Percentiles rank a stretch among this genome's conserved stretches.
Conservation (phyloP, 2,797 vertebrate species). For the Lindbergichthys nudifrons region DNA sequence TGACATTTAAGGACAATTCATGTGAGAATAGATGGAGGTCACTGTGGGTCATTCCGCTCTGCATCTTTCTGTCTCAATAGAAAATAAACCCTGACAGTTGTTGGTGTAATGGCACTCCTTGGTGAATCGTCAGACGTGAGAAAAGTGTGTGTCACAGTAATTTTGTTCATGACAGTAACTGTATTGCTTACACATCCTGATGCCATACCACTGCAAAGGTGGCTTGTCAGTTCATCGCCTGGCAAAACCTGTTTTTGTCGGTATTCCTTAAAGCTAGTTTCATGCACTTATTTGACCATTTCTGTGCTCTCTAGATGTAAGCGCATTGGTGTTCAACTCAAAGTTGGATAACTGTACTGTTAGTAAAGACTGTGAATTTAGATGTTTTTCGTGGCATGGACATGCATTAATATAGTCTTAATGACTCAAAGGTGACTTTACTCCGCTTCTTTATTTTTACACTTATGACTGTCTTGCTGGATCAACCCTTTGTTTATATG, state of each 20-base stretch:
- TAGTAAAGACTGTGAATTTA: constrained; percentile 93
- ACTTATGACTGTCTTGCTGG: constrained; percentile 88
- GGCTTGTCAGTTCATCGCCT: constrained; percentile 90
- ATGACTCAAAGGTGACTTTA: constrained; percentile 82
- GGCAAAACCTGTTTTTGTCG: constrained; percentile 89
- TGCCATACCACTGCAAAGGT: constrained; percentile 86
- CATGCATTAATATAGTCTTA: constrained; percentile 94
- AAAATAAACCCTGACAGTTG: constrained; percentile 51
- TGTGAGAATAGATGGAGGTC: constrained; percentile 51
- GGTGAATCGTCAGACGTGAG: constrained; percentile 68
- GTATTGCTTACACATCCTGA: constrained; percentile 87
- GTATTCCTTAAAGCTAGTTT: constrained; percentile 90
- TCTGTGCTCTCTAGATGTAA: constrained; percentile 96
- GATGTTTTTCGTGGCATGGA: constrained; percentile 97
- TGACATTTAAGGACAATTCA: constrained; percentile 61
- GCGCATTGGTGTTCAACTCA: constrained; percentile 94
- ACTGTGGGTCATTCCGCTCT: constrained; percentile 48
- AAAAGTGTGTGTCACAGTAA: constrained; percentile 72
- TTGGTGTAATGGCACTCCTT: constrained; percentile 63
- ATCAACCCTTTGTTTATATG: constrained; percentile 90
- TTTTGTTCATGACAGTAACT: constrained; percentile 74
- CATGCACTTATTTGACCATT: constrained; percentile 95
- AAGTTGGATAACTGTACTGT: constrained; percentile 93
- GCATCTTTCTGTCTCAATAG: constrained; percentile 44
- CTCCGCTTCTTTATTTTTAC: constrained; percentile 86